A percentile compares a stretch with the other conserved stretches of the same genome.
These are phyloP conservation scores for Melanostoma scalare DNA, from an alignment of 2,888 invertebrate species.

Conservation along the genomic window DNA sequence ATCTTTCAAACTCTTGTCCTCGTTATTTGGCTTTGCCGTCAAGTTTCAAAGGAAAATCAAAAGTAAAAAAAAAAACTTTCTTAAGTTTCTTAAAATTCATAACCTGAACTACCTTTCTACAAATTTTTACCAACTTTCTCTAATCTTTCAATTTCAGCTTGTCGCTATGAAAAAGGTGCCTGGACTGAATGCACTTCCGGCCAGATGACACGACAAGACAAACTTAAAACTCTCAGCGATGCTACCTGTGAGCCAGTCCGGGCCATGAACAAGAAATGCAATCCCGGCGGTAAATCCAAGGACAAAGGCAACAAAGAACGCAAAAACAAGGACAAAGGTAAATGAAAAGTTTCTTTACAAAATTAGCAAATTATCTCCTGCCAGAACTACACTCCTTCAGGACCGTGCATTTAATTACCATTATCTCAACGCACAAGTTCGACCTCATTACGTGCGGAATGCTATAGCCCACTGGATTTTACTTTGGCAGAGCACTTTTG, in stretches of 20 bases:
- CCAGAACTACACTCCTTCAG: not conserved
- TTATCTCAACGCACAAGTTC: slow-evolving; percentile 52
- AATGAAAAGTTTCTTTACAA: slow-evolving; percentile 74
- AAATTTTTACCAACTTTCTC: not conserved
- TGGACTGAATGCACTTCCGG: slow-evolving; percentile 93
- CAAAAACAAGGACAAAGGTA: slow-evolving; percentile 83
- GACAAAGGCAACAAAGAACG: slow-evolving; percentile 79
- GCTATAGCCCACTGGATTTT: slow-evolving; percentile 37
- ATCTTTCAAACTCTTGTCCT: not conserved
- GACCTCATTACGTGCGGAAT: slow-evolving; percentile 57
- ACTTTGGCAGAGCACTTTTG: slow-evolving; percentile 11
- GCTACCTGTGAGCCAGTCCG: slow-evolving; percentile 90
- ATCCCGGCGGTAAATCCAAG: slow-evolving; percentile 84
- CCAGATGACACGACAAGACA: slow-evolving; percentile 91
- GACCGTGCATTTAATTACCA: slow-evolving; percentile 32
- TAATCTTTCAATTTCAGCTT: slow-evolving; percentile 83
- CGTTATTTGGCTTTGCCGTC: no score
- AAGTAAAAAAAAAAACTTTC: no score
- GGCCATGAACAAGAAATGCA: slow-evolving; percentile 92
- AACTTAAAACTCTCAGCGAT: slow-evolving; percentile 90
- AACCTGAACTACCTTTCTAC: not conserved
- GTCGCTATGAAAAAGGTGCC: slow-evolving; percentile 94
- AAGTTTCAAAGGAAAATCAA: no score
- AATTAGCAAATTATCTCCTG: slow-evolving; percentile 41
- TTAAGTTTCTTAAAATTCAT: no score